A percentile compares a stretch with the other conserved stretches of the same genome.
Evolutionary conservation across 1,140 invertebrate genomes (phyloP).

Genomic region (Stegodyphus mimosarum): DNA sequence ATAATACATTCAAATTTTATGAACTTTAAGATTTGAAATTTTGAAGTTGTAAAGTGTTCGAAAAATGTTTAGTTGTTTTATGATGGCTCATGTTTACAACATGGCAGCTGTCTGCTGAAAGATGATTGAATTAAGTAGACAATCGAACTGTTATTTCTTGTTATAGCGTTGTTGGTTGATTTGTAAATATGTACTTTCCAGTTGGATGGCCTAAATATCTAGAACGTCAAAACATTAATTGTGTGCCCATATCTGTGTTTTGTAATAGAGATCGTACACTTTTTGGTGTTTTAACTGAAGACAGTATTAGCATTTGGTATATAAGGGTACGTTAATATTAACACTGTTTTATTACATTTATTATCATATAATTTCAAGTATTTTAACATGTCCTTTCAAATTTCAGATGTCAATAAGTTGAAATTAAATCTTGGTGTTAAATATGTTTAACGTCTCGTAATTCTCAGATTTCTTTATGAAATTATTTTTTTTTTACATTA

Average conservation of each 20-base stretch:
- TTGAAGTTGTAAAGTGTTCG: no score
- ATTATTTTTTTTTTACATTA: no score
- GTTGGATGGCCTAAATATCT: slow-evolving; percentile 65
- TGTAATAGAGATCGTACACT: slow-evolving; percentile 63
- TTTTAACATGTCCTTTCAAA: no score
- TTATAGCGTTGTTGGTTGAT: background rate
- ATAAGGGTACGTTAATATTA: slow-evolving; percentile 59
- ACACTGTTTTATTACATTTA: background rate
- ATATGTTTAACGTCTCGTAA: no score
- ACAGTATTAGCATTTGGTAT: slow-evolving; percentile 63
- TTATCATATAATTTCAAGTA: no score
- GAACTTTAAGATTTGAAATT: no score
- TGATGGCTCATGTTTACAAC: background rate
- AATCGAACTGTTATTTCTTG: background rate
- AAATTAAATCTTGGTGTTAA: no score
- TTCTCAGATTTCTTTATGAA: no score
- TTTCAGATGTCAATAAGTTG: no score
- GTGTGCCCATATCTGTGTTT: slow-evolving; percentile 64
- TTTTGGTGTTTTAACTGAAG: slow-evolving; percentile 62
- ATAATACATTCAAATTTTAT: no score
- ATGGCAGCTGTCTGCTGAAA: slow-evolving; percentile 2
- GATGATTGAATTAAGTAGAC: slow-evolving; percentile 2
- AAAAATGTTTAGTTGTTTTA: background rate
- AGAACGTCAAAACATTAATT: slow-evolving; percentile 44
- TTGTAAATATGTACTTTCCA: slow-evolving; percentile 63